phyloP scores from a whole-genome alignment of 53 echinoderm and acorn worm species.

The Echinometra lucunter region DNA sequence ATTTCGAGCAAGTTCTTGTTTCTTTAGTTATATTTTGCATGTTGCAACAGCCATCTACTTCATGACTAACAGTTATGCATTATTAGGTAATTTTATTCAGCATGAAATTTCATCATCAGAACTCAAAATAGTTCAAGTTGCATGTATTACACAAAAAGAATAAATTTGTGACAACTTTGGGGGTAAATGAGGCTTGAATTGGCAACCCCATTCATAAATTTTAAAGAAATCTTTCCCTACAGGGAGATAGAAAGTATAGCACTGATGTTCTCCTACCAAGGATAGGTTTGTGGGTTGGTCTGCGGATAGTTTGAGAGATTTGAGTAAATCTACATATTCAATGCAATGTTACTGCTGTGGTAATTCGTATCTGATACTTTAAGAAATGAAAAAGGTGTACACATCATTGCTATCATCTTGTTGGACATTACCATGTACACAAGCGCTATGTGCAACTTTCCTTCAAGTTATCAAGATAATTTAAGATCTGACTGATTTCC shows the following conservation, averaged over 20 bases:
- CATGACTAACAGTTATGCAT: background rate
- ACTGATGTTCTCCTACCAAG: background rate
- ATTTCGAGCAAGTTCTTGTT: no score
- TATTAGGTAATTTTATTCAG: background rate
- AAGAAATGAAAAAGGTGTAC: background rate
- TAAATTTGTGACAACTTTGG: background rate
- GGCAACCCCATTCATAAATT: background rate
- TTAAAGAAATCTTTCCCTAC: background rate
- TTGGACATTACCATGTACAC: conserved; percentile 20
- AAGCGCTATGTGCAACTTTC: conserved; percentile 63
- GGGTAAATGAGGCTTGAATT: background rate
- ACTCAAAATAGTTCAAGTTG: background rate
- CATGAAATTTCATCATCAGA: background rate
- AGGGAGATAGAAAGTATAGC: background rate
- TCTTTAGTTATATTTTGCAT: no score
- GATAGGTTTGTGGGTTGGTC: background rate
- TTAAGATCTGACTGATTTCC: conserved; percentile 58
- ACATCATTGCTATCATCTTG: background rate
- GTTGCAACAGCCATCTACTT: background rate
- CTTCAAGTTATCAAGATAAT: conserved; percentile 64
- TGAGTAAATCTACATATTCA: background rate
- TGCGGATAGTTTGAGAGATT: background rate
- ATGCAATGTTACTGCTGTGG: background rate
- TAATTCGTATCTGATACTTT: background rate
- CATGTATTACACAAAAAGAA: background rate